Percentiles rank a stretch among this genome's conserved stretches.
phyloP scores from a whole-genome alignment of 2,797 vertebrate species.

The Carcharodon carcharias region DNA sequence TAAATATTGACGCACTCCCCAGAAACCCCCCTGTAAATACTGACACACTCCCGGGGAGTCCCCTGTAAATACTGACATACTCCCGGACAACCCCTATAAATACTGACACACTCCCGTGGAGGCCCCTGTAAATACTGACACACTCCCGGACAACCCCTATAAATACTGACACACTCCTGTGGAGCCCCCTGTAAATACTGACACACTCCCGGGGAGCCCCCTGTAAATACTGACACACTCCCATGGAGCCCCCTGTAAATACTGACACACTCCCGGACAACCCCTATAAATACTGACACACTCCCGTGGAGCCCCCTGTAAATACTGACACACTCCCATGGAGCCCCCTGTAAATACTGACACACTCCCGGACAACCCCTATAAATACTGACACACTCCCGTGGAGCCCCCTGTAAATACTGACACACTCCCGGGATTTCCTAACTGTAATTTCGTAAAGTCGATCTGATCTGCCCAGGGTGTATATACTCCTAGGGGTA shows the following conservation, averaged over 20 bases:
- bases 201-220: neutral
- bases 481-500: neutral
- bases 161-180: neutral
- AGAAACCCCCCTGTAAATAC: no score
- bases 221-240: no score
- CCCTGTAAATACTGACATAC: neutral
- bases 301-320: neutral
- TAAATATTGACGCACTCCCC: no score
- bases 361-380: neutral
- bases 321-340: neutral
- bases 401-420: no score
- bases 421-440: neutral
- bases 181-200: neutral
- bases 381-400: no score
- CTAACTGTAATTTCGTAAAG: neutral
- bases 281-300: neutral
- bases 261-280: neutral
- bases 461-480: neutral
- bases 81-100: neutral
- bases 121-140: neutral
- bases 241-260: neutral
- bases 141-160: neutral
- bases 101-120: neutral
- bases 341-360: neutral
- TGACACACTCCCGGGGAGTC: no score